These are phyloP conservation scores for Rachycentron canadum DNA, from an alignment of 2,797 vertebrate genomes.

Conservation along the genomic window DNA sequence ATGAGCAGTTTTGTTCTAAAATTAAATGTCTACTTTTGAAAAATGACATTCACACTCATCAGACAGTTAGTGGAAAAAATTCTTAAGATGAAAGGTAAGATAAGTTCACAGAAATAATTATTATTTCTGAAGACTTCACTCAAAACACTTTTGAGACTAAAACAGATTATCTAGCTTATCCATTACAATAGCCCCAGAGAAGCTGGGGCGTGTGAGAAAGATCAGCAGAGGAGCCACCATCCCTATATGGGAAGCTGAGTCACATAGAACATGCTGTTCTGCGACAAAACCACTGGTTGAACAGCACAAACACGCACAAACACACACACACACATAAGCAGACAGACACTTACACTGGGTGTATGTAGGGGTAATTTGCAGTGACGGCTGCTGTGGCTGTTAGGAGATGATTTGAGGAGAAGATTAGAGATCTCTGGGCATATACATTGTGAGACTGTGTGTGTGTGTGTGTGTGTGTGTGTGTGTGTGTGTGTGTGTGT, in stretches of 20 bases:
- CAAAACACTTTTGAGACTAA: not conserved
- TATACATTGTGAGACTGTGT: slow-evolving; percentile 10
- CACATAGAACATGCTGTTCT: slow-evolving; percentile 41
- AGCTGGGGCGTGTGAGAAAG: slow-evolving; percentile 11
- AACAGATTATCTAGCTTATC: slow-evolving; percentile 17
- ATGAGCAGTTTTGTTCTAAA: not conserved
- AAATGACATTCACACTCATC: not conserved
- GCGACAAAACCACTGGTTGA: slow-evolving; percentile 55
- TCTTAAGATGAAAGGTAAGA: slow-evolving; percentile 7
- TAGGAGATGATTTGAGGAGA: slow-evolving; percentile 63
- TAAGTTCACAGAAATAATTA: not conserved
- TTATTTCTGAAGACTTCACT: not conserved
- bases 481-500: not conserved
- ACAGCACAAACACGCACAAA: not conserved
- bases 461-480: not conserved
- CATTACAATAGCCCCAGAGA: slow-evolving; percentile 7
- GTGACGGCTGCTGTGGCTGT: slow-evolving; percentile 76
- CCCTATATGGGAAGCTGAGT: slow-evolving; percentile 32
- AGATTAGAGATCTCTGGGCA: slow-evolving; percentile 65
- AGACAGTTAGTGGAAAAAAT: not conserved
- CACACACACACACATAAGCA: slow-evolving; percentile 9
- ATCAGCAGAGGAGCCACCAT: slow-evolving; percentile 17
- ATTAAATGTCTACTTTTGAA: slow-evolving; percentile 2
- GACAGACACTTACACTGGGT: not conserved
- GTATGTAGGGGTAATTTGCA: slow-evolving; percentile 68